These are phyloP conservation scores for Dufourea novaeangliae DNA, from an alignment of 1,140 invertebrate genomes.

Conservation along the genomic window DNA sequence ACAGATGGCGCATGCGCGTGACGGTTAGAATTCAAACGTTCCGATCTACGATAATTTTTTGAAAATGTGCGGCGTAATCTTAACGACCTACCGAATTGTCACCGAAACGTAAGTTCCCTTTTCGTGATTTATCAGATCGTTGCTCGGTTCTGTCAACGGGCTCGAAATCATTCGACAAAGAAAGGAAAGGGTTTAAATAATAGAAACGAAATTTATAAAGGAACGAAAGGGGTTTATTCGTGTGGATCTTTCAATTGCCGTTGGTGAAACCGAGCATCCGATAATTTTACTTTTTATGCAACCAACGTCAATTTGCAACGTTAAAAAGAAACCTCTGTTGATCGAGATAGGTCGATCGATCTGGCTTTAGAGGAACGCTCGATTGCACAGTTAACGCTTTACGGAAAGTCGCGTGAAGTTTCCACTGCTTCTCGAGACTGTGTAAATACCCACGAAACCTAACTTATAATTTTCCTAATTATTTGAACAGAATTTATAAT, in stretches of 20 bases:
- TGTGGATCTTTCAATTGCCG: slow-evolving; percentile 11
- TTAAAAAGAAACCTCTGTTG: background rate
- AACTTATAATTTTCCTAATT: too few relatives aligned
- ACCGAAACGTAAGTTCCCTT: slow-evolving; percentile 4
- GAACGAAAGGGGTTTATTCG: background rate
- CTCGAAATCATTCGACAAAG: background rate
- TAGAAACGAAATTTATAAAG: background rate
- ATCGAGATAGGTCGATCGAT: slow-evolving; percentile 23
- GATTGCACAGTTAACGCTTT: slow-evolving; percentile 13
- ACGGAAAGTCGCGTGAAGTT: slow-evolving; percentile 22
- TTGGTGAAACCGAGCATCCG: slow-evolving; percentile 23
- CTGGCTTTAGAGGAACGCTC: slow-evolving; percentile 6
- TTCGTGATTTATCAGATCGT: slow-evolving; percentile 7
- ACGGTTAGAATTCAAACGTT: background rate
- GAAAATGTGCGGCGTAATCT: background rate
- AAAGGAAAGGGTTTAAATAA: background rate
- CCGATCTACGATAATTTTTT: background rate
- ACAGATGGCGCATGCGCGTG: background rate
- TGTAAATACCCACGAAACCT: too few relatives aligned
- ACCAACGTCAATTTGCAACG: slow-evolving; percentile 18
- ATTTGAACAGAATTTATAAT: too few relatives aligned
- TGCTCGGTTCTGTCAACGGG: background rate
- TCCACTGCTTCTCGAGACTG: too few relatives aligned
- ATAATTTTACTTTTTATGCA: slow-evolving; percentile 14
- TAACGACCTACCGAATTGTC: background rate